Conservation (phyloP, 2,888 invertebrate genomes). For the Ormyrus pomaceus region DNA sequence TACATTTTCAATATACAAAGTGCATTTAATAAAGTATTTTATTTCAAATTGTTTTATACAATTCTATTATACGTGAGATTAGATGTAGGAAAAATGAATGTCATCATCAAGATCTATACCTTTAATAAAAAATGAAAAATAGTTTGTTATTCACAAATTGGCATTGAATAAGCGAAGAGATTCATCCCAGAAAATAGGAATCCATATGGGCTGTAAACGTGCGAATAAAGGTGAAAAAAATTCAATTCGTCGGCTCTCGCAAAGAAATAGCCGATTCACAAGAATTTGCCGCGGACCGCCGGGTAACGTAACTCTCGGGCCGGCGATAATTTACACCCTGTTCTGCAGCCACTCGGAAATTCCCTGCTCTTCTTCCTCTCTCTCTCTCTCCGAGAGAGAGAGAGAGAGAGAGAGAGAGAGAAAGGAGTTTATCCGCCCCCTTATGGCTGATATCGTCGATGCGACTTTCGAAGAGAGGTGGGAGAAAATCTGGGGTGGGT, state of each 20-base stretch:
- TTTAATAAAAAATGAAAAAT: neutral
- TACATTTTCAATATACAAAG: too few relatives aligned
- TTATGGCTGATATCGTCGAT: constrained; percentile 27
- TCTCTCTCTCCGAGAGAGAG: constrained; percentile 4
- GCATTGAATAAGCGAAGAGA: too few relatives aligned
- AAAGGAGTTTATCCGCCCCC: constrained; percentile 29
- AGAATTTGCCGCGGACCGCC: neutral
- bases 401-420: neutral
- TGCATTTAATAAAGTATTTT: too few relatives aligned
- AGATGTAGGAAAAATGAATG: too few relatives aligned
- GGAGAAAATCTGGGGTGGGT: neutral
- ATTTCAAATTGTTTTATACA: too few relatives aligned
- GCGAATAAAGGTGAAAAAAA: constrained; percentile 9
- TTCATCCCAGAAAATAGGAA: too few relatives aligned
- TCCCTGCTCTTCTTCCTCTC: neutral
- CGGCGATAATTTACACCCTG: constrained; percentile 38
- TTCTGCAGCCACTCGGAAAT: constrained; percentile 34
- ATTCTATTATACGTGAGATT: too few relatives aligned
- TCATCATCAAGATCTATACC: too few relatives aligned
- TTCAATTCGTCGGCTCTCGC: constrained; percentile 25
- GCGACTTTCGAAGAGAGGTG: neutral
- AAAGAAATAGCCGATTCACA: constrained; percentile 34
- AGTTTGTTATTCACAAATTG: too few relatives aligned
- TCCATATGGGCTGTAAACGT: neutral
- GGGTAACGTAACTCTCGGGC: constrained; percentile 19